Evolutionary conservation across 2,888 invertebrate species (phyloP).

Genomic region (Auanema freiburgensis): DNA sequence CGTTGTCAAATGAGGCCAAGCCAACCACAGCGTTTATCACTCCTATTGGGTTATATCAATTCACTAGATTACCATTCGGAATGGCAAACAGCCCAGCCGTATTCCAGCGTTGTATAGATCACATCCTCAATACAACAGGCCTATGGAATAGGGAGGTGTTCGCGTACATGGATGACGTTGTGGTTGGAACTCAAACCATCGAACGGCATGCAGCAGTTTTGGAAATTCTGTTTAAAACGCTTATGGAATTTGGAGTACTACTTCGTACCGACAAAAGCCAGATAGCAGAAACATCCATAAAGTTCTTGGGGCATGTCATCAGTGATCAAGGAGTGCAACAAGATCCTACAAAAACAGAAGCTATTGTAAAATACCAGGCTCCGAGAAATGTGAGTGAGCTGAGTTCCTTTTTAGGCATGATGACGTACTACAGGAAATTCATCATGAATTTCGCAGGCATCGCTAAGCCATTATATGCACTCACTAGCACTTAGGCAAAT

Average conservation of each 20-base stretch:
- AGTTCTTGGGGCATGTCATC: conserved; percentile 19
- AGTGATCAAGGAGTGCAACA: background rate
- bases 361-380: conserved; percentile 3
- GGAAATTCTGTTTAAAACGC: conserved; percentile 1
- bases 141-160: background rate
- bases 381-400: conserved; percentile 21
- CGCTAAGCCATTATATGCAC: conserved; percentile 22
- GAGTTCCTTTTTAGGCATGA: conserved; percentile 28
- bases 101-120: conserved; percentile 46
- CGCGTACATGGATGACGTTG: conserved; percentile 6
- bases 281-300: conserved; percentile 1
- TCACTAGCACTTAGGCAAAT: conserved; percentile 10
- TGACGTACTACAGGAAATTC: conserved; percentile 32
- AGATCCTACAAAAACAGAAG: conserved; percentile 13
- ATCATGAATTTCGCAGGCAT: conserved; percentile 17
- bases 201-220: conserved; percentile 10
- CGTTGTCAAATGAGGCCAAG: conserved; percentile 21
- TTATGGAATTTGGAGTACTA: conserved; percentile 1
- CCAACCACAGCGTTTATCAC: conserved; percentile 41
- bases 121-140: no score
- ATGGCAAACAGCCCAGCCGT: conserved; percentile 40
- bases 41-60: conserved; percentile 36
- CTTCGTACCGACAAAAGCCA: conserved; percentile 17
- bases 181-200: background rate
- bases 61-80: conserved; percentile 41